phyloP scores from a whole-genome alignment of 2,797 vertebrate genomes.

The Eutrigla gurnardus region DNA sequence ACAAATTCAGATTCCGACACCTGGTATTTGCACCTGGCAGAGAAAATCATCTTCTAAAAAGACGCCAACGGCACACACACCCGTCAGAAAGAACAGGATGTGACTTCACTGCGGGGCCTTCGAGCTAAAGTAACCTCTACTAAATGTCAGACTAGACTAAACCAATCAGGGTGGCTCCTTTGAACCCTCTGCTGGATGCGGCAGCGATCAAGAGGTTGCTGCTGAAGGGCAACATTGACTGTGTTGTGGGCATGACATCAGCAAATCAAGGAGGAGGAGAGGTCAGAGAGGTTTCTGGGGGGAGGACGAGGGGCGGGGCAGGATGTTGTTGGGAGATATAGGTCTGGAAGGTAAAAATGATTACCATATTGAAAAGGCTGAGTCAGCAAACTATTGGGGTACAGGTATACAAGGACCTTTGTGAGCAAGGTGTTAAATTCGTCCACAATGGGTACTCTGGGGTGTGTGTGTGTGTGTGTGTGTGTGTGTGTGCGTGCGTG shows the following conservation, averaged over 20 bases:
- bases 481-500: too few relatives aligned
- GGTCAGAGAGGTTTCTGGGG: conserved; percentile 43
- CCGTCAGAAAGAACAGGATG: conserved; percentile 34
- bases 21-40: not conserved
- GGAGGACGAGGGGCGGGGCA: conserved; percentile 36
- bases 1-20: conserved; percentile 22
- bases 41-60: conserved; percentile 27
- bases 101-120: conserved; percentile 27
- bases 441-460: conserved; percentile 4
- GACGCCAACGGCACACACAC: not conserved
- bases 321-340: conserved; percentile 50
- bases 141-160: conserved; percentile 65
- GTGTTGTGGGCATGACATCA: conserved; percentile 59
- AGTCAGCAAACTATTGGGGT: conserved; percentile 61
- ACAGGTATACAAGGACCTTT: conserved; percentile 21
- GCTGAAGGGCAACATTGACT: conserved; percentile 60
- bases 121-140: conserved; percentile 38
- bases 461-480: too few relatives aligned
- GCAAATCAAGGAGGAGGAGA: conserved; percentile 48
- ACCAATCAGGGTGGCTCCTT: conserved; percentile 60
- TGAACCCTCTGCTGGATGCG: conserved; percentile 33
- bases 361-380: conserved; percentile 56
- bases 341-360: conserved; percentile 64
- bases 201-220: conserved; percentile 44
- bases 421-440: not conserved